Base-by-base conservation (phyloP, 2,888 invertebrate species). In the Gryllus longicercus region DNA sequence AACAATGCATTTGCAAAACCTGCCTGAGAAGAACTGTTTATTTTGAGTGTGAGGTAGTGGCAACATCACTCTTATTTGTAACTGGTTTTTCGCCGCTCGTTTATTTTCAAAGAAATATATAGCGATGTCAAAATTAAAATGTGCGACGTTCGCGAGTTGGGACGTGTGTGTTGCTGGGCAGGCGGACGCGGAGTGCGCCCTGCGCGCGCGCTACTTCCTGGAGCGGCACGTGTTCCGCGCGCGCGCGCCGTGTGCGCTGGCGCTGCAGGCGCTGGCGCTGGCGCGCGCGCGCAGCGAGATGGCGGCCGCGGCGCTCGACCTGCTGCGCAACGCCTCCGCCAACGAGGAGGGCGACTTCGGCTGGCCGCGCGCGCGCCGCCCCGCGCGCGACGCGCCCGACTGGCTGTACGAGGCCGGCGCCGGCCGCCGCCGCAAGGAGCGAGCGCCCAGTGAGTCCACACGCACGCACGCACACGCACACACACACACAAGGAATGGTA, bases 341-440 rank as follows among this genome's bases (percentile, higher is more conserved):
- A 91, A 91, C 1, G 92, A 92, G 85, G 92, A 92, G 84, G 91
- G 91, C 0, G 92, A 92, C 83, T 92, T 92, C 81, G 92, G 92
- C 2, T 92, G 92, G 92, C 91, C 90, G 80, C 88, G 89, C 80
- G 91, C 91, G 38, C 38, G 8, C 1, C 38, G 38, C 38, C 38
- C 38, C 14, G 76, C 50, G 51, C 23, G 38, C 5, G 49, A 74
- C n/a, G 79, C 81, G 10, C 79, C 82, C 4, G 82, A 81, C 74
- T 81, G 82, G 82, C 75, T 82, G 78, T 82, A 82, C 49, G 91
- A 91, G 85, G 89, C 91, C 82, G 90, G 90, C 63, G 88, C 90
- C 0, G 85, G 85, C 23, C 88, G 89, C 82, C 89, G 89, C 79
- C 88, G 91, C 49, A 91, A 91, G 82, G 91, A 90, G 51, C 63